phyloP scores from a whole-genome alignment of 2,113 vertebrate genomes.

The Cacatua alba region DNA sequence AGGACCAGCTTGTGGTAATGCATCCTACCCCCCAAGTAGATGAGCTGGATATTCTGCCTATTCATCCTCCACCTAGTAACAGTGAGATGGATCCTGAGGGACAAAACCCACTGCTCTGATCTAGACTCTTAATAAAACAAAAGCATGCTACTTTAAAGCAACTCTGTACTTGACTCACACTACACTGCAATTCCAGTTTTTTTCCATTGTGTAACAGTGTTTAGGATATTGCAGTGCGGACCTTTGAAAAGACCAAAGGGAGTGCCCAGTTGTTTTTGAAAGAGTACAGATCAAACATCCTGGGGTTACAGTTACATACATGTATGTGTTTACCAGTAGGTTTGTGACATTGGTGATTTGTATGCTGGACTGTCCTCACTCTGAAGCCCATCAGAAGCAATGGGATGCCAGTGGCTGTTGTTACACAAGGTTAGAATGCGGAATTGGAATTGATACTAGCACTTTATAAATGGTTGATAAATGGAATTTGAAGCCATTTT shows the following conservation, averaged over 20 bases:
- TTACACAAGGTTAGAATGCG: slow-evolving; percentile 43
- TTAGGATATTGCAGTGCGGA: slow-evolving; percentile 71
- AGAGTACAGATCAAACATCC: slow-evolving; percentile 33
- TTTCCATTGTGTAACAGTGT: slow-evolving; percentile 71
- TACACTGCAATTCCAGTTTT: slow-evolving; percentile 67
- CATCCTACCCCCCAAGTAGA: slow-evolving; percentile 96
- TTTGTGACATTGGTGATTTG: slow-evolving; percentile 77
- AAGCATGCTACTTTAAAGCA: slow-evolving; percentile 73
- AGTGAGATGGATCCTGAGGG: slow-evolving; percentile 90
- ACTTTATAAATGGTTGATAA: slow-evolving; percentile 82
- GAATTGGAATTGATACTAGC: slow-evolving; percentile 74
- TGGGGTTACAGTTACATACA: slow-evolving; percentile 69
- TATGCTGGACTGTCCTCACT: slow-evolving; percentile 71
- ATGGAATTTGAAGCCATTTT: slow-evolving; percentile 82
- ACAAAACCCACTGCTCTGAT: slow-evolving; percentile 87
- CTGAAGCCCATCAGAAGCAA: slow-evolving; percentile 42
- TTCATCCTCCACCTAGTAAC: slow-evolving; percentile 81
- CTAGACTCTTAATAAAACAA: not conserved
- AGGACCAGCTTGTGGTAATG: slow-evolving; percentile 96
- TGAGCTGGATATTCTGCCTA: slow-evolving; percentile 94
- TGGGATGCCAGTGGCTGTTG: slow-evolving; percentile 39
- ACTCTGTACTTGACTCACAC: slow-evolving; percentile 63
- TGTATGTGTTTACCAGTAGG: slow-evolving; percentile 78
- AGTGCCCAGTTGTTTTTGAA: slow-evolving; percentile 41
- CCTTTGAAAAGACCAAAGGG: slow-evolving; percentile 66